Evolutionary conservation across 92 coral and sea anemone genomes (phyloP), one percentile per base, ranked within the genome.

Genomic region (Epizoanthus stellaris): DNA sequence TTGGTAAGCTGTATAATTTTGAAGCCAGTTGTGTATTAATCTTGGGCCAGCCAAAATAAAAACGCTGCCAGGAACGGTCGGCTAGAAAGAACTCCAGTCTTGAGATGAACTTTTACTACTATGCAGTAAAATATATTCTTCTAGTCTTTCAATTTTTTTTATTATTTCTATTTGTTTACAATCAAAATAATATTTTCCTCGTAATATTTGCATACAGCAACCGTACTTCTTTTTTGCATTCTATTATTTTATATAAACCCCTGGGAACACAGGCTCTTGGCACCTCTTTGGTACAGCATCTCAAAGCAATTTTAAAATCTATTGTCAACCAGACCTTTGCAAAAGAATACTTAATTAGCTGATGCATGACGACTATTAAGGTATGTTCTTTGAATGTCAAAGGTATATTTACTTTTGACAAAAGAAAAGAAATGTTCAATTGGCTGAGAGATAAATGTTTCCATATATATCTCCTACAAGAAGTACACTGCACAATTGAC

Each of bases 401-500:
- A 66, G 71, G 71, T 63, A 63, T 66, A 8, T 30, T 40, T 66
- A 66, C 40, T 8, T 66, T 25, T 66, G 71, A 16, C 71, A 65
- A 65, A 65, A 65, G 70, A 65, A 65, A 65, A 4, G 70, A 8
- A 65, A 65, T 21, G 1, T 65, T 25, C 36, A 25, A 65, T 65
- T 65, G 70, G 70, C 70, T 65, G 4, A 64, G 36, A 64, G 69
- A 64, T 3, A 64, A 64, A 64, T 38, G 69, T 64, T 64, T 23
- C 39, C 67, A 61, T 61, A 61, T 61, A 61, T 61, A 61, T 67
- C n/a, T 67, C 39, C 30, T 45, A 17, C 36, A 82, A 70, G 68
- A 82, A 82, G 77, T 59, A 54, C 87, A 82, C 65, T 82, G 80
- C 58, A 82, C 80, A 40, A 52, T 39, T 70, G 75, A 70, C 61